A percentile compares a stretch with the other conserved stretches of the same genome.
These are phyloP conservation scores for Coelinius sp. DNA, from an alignment of 2,888 invertebrate genomes.

Conservation along the genomic window DNA sequence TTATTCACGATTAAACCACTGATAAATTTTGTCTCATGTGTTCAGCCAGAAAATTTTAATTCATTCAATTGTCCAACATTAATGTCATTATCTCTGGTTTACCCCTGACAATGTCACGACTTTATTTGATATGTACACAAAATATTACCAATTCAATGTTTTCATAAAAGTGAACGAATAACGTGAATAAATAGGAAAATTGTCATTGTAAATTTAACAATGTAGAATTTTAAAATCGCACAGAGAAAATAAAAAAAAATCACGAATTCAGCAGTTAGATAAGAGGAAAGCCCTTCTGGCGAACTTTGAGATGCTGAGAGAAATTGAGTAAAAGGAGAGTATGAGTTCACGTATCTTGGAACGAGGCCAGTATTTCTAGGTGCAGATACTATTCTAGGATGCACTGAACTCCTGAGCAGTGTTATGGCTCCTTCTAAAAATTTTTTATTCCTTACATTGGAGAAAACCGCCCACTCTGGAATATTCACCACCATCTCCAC, in stretches of 20 bases:
- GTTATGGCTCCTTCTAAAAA: conserved; percentile 11
- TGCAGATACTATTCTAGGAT: background rate
- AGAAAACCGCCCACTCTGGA: conserved; percentile 2
- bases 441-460: conserved; percentile 18
- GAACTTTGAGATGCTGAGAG: background rate
- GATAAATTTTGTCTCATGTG: conserved; percentile 26
- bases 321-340: conserved; percentile 20
- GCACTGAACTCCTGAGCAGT: background rate
- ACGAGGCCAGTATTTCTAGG: conserved; percentile 3
- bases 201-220: background rate
- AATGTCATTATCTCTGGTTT: conserved; percentile 4
- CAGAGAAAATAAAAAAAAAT: background rate
- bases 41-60: conserved; percentile 2
- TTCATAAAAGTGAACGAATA: too few relatives aligned
- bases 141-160: too few relatives aligned
- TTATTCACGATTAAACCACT: conserved; percentile 24
- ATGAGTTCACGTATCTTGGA: conserved; percentile 21
- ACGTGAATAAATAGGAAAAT: too few relatives aligned
- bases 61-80: background rate
- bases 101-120: too few relatives aligned
- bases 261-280: conserved; percentile 20
- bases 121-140: too few relatives aligned
- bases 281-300: conserved; percentile 12
- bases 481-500: background rate
- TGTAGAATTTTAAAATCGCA: background rate